Evolutionary conservation across 1,140 invertebrate species (phyloP).

Genomic region (Bombus terrestris): DNA sequence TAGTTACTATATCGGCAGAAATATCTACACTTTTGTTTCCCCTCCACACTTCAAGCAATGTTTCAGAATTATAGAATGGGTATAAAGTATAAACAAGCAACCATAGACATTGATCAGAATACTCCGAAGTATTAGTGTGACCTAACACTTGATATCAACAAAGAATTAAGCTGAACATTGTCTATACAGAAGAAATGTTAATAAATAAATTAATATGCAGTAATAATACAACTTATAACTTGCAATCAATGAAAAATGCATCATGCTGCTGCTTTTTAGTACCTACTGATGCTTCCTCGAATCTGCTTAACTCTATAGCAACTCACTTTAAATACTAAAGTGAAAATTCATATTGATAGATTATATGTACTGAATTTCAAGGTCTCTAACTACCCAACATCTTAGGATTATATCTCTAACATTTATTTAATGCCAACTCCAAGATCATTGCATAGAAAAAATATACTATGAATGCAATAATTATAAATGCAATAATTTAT

Average conservation of each 20-base stretch:
- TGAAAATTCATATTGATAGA: conserved; percentile 40
- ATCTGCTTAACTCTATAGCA: conserved; percentile 46
- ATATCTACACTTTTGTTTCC: conserved; percentile 33
- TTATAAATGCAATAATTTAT: conserved; percentile 36
- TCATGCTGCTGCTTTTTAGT: conserved; percentile 29
- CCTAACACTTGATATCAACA: conserved; percentile 26
- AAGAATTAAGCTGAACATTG: conserved; percentile 7
- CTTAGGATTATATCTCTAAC: conserved; percentile 35
- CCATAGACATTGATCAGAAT: conserved; percentile 49
- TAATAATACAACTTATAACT: conserved; percentile 33
- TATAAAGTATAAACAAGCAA: conserved; percentile 53
- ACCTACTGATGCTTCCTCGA: conserved; percentile 17
- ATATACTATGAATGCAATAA: neutral
- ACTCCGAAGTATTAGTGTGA: conserved; percentile 45
- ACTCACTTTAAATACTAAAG: conserved; percentile 23
- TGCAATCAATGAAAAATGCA: conserved; percentile 55
- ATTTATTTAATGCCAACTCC: neutral
- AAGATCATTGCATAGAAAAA: neutral
- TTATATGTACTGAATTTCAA: conserved; percentile 56
- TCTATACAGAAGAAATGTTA: conserved; percentile 21
- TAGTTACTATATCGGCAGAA: conserved; percentile 25
- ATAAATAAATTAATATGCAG: conserved; percentile 2
- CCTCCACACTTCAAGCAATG: conserved; percentile 49
- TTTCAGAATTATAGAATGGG: conserved; percentile 60
- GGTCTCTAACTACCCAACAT: neutral